Evolutionary conservation across 1,140 invertebrate species (phyloP), one percentile per base, ranked within the genome.

Genomic region (Thalassaphorura encarpata): DNA sequence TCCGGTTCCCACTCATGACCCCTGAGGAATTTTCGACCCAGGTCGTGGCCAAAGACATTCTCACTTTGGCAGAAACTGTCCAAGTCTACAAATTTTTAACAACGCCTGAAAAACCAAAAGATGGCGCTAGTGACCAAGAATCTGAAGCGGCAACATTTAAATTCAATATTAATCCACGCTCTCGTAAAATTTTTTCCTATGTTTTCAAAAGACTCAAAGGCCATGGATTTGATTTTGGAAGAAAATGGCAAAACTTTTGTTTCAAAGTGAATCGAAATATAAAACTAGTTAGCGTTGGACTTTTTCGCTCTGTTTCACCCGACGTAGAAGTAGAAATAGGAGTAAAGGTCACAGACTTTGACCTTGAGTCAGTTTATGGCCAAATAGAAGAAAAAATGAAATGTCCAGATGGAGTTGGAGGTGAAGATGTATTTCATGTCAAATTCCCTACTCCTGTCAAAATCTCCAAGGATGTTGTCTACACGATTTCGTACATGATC

Each of bases 401-500:
- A 21, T 55, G 56, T 29, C 27, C 13, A 13, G 23, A 40, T 24
- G 39, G 40, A 19, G n/a, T n/a, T n/a, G n/a, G n/a, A n/a, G n/a
- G n/a, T n/a, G 45, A 58, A 33, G 60, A 62, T 40, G 50, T 62
- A 28, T 62, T 62, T 48, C 55, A 62, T 55, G 52, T 62, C 21
- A 54, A 54, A 31, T 58, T 62, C 33, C 56, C 56, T 18, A 24
- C 42, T 26, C 60, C 56, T 27, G 50, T 62, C 11, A 45, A 51
- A 40, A 62, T 62, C 29, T 11, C 36, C 21, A 62, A 62, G 41
- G 53, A 62, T 28, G 27, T 52, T 18, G 46, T 48, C 28, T 62
- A 62, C 33, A 62, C 60, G 19, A 54, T 62, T 46, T 62, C 60
- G n/a, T 62, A 62, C 48, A 54, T 54, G 21, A 46, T 62, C 21